Percentiles rank a stretch among this genome's conserved stretches.
Evolutionary conservation across 2,888 invertebrate genomes (phyloP).

Genomic region (Adela reaumurella): DNA sequence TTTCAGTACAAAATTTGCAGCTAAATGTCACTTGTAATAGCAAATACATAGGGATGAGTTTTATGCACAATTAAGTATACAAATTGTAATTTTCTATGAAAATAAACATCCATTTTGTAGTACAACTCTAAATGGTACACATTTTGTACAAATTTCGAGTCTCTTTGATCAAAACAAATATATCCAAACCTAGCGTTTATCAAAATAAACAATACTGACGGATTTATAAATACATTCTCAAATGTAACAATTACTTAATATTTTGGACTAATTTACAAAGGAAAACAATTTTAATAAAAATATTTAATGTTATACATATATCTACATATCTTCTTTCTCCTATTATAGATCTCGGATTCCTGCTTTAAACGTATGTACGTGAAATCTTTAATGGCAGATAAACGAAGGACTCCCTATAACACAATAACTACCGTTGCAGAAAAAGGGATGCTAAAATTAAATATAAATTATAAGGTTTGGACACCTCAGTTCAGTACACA

Average conservation of each 20-base stretch:
- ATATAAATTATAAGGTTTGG: conserved; percentile 26
- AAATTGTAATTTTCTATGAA: neutral
- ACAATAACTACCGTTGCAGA: neutral
- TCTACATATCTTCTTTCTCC: conserved; percentile 15
- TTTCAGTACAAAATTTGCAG: neutral
- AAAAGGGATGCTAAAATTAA: neutral
- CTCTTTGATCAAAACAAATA: neutral
- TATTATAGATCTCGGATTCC: conserved; percentile 23
- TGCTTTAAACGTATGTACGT: conserved; percentile 4
- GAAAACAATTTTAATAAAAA: conserved; percentile 26
- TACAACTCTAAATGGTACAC: neutral
- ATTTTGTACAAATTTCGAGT: neutral
- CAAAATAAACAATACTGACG: neutral
- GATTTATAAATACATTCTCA: neutral
- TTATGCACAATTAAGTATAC: neutral
- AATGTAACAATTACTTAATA: neutral
- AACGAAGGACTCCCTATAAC: neutral
- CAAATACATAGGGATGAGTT: neutral
- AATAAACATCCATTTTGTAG: neutral
- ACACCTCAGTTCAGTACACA: conserved; percentile 42
- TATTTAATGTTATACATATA: conserved; percentile 27
- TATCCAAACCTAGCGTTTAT: neutral
- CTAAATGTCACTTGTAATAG: neutral
- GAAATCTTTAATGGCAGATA: neutral
- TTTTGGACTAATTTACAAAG: conserved; percentile 31